A percentile compares a stretch with the other conserved stretches of the same genome.
phyloP scores from a whole-genome alignment of 2,113 vertebrate species.

The Oostethus manadensis region DNA sequence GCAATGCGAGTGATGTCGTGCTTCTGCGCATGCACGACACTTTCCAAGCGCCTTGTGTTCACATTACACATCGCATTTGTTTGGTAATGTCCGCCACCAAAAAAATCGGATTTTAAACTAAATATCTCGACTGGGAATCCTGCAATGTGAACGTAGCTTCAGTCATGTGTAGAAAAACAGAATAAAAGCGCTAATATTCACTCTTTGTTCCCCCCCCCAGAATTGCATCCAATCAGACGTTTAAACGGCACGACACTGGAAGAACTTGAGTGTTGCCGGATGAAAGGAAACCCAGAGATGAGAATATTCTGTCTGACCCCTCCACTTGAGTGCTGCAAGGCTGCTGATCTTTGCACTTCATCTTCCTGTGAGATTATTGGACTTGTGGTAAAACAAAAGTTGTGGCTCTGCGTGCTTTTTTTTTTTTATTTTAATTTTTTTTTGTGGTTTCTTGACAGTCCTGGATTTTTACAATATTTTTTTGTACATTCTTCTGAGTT shows the following conservation, averaged over 20 bases:
- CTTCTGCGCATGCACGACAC: no score
- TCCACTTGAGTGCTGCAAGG: constrained; percentile 33
- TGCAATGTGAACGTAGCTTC: no score
- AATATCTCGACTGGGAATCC: no score
- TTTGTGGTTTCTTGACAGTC: constrained; percentile 23
- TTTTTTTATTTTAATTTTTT: constrained; percentile 18
- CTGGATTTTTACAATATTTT: constrained; percentile 14
- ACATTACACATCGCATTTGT: no score
- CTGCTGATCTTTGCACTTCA: constrained; percentile 60
- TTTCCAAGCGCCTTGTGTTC: no score
- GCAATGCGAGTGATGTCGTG: no score
- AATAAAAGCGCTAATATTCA: background rate
- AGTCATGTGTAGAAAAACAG: no score
- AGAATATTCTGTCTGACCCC: constrained; percentile 17
- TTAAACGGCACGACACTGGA: constrained; percentile 15
- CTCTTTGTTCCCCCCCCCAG: constrained; percentile 46
- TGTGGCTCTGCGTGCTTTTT: constrained; percentile 28
- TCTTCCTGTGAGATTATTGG: constrained; percentile 53
- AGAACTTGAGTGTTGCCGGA: constrained; percentile 34
- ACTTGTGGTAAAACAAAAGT: constrained; percentile 29
- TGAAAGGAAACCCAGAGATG: constrained; percentile 30
- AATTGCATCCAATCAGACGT: constrained; percentile 50
- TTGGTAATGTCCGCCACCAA: no score
- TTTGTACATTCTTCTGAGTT: constrained; percentile 57
- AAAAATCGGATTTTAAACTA: no score